Conservation (phyloP, 2,113 vertebrate species). For the cattle (Bos taurus) region DNA sequence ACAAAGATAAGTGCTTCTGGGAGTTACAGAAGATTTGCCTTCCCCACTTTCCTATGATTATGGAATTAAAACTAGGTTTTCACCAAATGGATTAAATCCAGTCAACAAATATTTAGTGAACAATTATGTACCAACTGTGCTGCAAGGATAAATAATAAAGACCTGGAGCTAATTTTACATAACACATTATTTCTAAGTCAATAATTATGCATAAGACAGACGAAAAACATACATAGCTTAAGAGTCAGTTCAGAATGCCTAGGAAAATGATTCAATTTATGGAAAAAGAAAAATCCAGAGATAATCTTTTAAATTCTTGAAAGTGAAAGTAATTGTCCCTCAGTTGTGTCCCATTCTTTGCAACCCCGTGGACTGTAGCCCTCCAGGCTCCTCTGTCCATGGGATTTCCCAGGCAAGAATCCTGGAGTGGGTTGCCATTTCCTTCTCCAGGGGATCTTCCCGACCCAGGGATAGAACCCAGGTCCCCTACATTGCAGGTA, state of each 20-base stretch:
- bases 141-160: background rate
- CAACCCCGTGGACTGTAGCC: background rate
- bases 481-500: background rate
- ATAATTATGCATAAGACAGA: background rate
- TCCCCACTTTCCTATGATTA: background rate
- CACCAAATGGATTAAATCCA: background rate
- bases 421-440: background rate
- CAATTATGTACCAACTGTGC: background rate
- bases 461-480: fast-evolving
- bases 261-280: background rate
- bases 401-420: background rate
- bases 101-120: background rate
- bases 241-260: background rate
- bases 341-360: background rate
- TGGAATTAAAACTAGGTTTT: background rate
- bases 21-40: background rate
- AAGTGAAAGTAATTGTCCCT: background rate
- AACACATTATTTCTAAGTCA: background rate
- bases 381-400: background rate
- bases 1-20: fast-evolving
- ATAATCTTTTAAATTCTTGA: background rate
- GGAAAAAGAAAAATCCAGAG: background rate
- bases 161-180: background rate
- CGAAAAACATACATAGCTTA: background rate
- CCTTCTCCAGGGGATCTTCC: background rate